Evolutionary conservation across 1,140 invertebrate genomes (phyloP).

Genomic region (Drosophila pectinifera): DNA sequence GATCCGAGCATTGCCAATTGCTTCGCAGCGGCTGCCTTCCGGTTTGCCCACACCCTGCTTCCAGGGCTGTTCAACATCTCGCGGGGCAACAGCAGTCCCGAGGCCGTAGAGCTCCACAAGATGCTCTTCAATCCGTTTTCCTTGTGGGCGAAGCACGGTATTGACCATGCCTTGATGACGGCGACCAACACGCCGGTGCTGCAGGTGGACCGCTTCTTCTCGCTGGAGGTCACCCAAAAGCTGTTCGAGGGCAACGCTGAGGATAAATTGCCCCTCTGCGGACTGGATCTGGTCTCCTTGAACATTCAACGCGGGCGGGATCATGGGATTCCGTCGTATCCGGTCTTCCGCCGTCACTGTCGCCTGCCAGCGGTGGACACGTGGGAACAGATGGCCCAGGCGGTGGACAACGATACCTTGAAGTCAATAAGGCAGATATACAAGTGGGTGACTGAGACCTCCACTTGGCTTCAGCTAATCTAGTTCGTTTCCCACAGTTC

Average conservation of each 20-base stretch:
- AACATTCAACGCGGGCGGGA: constrained; percentile 95
- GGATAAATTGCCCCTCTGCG: constrained; percentile 86
- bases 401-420: constrained; percentile 88
- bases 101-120: constrained; percentile 90
- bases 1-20: constrained; percentile 95
- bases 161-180: constrained; percentile 88
- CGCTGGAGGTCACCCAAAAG: constrained; percentile 87
- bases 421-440: constrained; percentile 88
- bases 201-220: constrained; percentile 89
- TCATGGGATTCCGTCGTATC: constrained; percentile 94
- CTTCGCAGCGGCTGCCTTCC: constrained; percentile 95
- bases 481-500: constrained; percentile 82
- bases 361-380: constrained; percentile 88
- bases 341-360: constrained; percentile 91
- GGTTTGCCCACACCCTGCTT: constrained; percentile 95
- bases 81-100: constrained; percentile 87
- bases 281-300: constrained; percentile 93
- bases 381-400: constrained; percentile 90
- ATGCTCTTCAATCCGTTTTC: constrained; percentile 94
- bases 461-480: background rate
- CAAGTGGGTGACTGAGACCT: constrained; percentile 84
- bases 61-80: constrained; percentile 90
- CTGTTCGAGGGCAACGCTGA: constrained; percentile 88
- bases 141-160: constrained; percentile 87
- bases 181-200: constrained; percentile 89